phyloP scores from a whole-genome alignment of 2,888 invertebrate genomes.

The Spialia ferax region DNA sequence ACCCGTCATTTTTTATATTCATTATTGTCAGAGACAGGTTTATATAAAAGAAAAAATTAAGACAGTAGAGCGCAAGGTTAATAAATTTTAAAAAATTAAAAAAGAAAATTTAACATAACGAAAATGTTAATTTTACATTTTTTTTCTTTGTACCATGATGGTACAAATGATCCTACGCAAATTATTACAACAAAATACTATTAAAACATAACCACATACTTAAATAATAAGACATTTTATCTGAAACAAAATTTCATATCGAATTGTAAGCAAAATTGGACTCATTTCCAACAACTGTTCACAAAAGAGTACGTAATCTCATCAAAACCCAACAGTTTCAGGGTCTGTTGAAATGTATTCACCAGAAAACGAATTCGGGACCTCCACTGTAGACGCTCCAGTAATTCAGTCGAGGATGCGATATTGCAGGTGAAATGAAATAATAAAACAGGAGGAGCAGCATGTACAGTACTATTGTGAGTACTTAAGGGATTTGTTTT shows the following conservation, averaged over 20 bases:
- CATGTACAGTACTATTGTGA: background rate
- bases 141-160: no score
- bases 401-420: conserved; percentile 17
- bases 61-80: no score
- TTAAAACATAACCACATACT: no score
- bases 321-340: background rate
- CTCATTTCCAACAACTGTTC: background rate
- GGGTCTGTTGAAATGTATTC: background rate
- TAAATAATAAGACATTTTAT: no score
- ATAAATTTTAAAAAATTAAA: no score
- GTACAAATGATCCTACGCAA: no score
- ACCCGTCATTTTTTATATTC: no score
- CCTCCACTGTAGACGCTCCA: background rate
- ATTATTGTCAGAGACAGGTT: no score
- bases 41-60: no score
- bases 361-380: conserved; percentile 3
- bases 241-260: background rate
- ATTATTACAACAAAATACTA: no score
- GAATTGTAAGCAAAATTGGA: background rate
- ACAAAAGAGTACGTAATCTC: background rate
- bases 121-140: no score
- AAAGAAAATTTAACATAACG: no score
- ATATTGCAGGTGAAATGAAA: conserved; percentile 26
- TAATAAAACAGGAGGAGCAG: conserved; percentile 13
- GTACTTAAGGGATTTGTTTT: background rate